Percentiles rank a stretch among this genome's conserved stretches.
Evolutionary conservation across 2,113 vertebrate species (phyloP).

Genomic region (Meriones unguiculatus): DNA sequence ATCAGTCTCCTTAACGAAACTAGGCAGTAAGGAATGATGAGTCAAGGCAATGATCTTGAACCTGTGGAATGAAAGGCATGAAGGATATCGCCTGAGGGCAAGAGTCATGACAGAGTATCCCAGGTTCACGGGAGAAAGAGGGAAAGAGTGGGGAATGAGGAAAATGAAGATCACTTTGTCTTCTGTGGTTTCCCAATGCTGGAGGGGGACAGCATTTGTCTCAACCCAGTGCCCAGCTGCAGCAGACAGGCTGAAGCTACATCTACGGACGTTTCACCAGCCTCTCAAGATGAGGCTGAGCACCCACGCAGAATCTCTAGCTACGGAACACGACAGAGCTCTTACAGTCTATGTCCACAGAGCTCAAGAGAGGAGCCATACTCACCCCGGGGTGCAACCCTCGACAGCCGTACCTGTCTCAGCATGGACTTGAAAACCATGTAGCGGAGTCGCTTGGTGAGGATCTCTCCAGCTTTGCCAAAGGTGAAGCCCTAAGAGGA

Average conservation of each 20-base stretch:
- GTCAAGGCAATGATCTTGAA: not conserved
- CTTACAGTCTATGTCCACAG: not conserved
- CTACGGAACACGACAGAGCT: too few species aligned
- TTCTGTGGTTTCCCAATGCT: not conserved
- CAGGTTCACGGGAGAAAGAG: not conserved
- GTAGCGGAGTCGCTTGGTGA: slow-evolving; percentile 94
- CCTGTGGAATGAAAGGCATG: not conserved
- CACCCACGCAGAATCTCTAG: rapidly evolving
- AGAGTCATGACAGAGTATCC: not conserved
- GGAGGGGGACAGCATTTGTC: too few species aligned
- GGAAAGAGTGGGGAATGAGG: not conserved
- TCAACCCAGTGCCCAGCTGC: not conserved
- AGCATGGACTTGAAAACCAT: slow-evolving; percentile 95
- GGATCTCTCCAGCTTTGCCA: slow-evolving; percentile 82
- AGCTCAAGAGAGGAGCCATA: not conserved
- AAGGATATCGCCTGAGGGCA: not conserved
- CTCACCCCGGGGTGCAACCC: rapidly evolving
- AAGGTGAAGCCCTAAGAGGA: slow-evolving; percentile 54
- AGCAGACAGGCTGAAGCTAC: not conserved
- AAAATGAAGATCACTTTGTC: not conserved
- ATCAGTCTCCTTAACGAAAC: not conserved
- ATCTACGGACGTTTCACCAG: rapidly evolving
- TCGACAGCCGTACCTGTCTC: slow-evolving; percentile 91
- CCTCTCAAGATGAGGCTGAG: not conserved
- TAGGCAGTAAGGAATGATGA: not conserved